Evolutionary conservation across 2,888 invertebrate genomes (phyloP).

Genomic region (Koerneria pararmatus): DNA sequence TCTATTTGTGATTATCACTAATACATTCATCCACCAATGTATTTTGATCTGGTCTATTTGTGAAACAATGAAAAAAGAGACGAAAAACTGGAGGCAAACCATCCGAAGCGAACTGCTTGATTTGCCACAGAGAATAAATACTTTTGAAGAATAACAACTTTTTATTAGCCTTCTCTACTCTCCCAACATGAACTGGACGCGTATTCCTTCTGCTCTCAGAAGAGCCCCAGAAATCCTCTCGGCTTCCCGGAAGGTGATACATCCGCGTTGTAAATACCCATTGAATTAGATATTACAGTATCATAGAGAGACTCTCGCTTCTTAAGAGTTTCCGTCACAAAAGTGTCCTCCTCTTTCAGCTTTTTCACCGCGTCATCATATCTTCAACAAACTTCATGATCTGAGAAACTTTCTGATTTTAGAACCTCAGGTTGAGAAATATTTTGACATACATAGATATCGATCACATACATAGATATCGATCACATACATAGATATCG

Average conservation of each 20-base stretch:
- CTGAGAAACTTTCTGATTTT: neutral
- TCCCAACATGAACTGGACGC: neutral
- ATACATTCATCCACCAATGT: too few relatives aligned
- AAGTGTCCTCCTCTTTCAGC: slow-evolving; percentile 52
- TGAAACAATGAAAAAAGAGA: neutral
- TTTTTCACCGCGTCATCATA: slow-evolving; percentile 47
- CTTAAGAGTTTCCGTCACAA: slow-evolving; percentile 40
- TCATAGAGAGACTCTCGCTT: slow-evolving; percentile 51
- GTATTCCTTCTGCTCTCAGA: slow-evolving; percentile 24
- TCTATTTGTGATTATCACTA: too few relatives aligned
- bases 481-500: too few relatives aligned
- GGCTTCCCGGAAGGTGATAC: slow-evolving; percentile 20
- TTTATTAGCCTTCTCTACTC: neutral
- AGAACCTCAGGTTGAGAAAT: too few relatives aligned
- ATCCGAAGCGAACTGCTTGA: too few relatives aligned
- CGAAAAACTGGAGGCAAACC: neutral
- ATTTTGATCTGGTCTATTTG: too few relatives aligned
- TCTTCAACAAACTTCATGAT: slow-evolving; percentile 27
- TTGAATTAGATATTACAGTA: slow-evolving; percentile 12
- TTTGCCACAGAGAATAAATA: too few relatives aligned
- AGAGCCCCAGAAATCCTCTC: slow-evolving; percentile 32
- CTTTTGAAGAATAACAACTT: neutral
- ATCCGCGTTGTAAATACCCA: slow-evolving; percentile 13
- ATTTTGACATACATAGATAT: too few relatives aligned
- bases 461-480: too few relatives aligned